phyloP scores from a whole-genome alignment of 2,888 invertebrate genomes.

The Nemurella pictetii region DNA sequence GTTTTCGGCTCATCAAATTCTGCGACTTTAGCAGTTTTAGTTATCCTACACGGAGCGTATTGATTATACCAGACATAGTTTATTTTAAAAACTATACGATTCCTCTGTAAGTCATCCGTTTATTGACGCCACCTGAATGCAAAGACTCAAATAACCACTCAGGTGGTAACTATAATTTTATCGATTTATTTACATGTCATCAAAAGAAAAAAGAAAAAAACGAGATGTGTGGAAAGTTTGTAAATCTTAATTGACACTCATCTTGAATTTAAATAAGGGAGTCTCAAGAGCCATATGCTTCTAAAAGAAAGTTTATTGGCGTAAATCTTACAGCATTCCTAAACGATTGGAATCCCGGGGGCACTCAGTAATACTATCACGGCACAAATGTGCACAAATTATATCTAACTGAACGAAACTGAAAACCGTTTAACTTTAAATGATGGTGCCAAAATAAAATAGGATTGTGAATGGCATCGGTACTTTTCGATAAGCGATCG shows the following conservation, averaged over 20 bases:
- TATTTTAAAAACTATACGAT: too few relatives aligned
- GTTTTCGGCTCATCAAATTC: too few relatives aligned
- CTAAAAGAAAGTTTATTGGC: background rate
- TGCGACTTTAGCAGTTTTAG: too few relatives aligned
- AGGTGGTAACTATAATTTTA: too few relatives aligned
- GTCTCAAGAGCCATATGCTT: background rate
- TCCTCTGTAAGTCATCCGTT: too few relatives aligned
- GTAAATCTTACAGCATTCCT: background rate
- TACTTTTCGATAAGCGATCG: background rate
- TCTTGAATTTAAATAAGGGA: background rate
- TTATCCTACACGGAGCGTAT: too few relatives aligned
- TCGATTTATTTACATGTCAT: conserved; percentile 17
- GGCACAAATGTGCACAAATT: background rate
- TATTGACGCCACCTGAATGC: too few relatives aligned
- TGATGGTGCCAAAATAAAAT: background rate
- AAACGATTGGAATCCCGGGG: too few relatives aligned
- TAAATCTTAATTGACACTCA: background rate
- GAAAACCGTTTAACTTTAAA: background rate
- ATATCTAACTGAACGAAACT: background rate
- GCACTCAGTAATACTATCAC: background rate
- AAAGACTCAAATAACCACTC: too few relatives aligned
- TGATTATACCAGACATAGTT: too few relatives aligned
- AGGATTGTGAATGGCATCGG: background rate
- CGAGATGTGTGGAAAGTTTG: background rate
- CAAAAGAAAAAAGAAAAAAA: background rate